Percentiles rank a stretch among this genome's conserved stretches.
Evolutionary conservation across 2,113 vertebrate species (phyloP).

Genomic region (Alligator mississippiensis): DNA sequence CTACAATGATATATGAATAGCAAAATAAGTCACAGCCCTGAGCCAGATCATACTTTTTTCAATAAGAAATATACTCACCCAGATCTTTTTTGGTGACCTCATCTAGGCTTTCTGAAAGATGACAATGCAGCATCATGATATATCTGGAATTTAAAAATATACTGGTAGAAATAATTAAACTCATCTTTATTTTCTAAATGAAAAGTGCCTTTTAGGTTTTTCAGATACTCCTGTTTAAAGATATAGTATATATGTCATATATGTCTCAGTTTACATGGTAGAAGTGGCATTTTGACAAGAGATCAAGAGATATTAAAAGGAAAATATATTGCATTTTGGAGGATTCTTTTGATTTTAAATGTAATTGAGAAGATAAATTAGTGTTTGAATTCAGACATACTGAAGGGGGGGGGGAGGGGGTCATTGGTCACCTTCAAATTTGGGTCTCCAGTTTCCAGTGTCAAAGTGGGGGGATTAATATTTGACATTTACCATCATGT

Average conservation of each 20-base stretch:
- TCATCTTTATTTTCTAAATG: slow-evolving; percentile 10
- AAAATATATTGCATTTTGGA: background rate
- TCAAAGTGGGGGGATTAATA: background rate
- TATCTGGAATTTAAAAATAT: slow-evolving; percentile 41
- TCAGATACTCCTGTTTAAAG: background rate
- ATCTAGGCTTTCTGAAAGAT: slow-evolving; percentile 32
- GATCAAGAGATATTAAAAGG: background rate
- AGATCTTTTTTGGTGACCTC: background rate
- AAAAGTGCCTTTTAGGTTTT: slow-evolving; percentile 8
- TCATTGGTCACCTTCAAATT: background rate
- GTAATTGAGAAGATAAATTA: background rate
- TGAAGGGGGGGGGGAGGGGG: background rate
- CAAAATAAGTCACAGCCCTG: slow-evolving; percentile 14
- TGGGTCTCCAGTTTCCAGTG: background rate
- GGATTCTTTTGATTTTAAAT: background rate
- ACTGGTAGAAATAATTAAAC: background rate
- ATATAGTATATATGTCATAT: background rate
- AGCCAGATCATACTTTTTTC: slow-evolving; percentile 13
- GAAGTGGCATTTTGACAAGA: background rate
- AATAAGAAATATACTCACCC: background rate
- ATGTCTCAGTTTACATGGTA: background rate
- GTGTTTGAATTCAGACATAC: background rate
- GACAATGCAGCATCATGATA: background rate
- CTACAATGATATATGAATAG: slow-evolving; percentile 39
- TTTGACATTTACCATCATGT: background rate